These are phyloP conservation scores for Eupithecia dodoneata DNA, from an alignment of 2,888 invertebrate genomes.

Conservation along the genomic window DNA sequence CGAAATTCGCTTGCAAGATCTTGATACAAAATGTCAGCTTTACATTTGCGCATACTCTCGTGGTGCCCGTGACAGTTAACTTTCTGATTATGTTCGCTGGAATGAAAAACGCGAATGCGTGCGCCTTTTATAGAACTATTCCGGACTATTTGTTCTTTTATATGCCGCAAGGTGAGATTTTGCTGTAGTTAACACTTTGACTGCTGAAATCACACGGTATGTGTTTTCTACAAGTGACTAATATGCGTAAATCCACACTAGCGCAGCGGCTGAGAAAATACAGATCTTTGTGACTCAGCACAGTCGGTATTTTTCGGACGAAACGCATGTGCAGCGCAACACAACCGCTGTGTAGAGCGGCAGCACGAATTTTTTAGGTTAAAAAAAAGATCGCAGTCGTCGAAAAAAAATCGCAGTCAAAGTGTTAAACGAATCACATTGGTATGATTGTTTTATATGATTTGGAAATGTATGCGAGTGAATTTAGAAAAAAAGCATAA, in stretches of 20 bases:
- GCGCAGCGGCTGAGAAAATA: too few species aligned
- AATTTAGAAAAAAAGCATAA: background rate
- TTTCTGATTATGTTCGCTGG: constrained; percentile 88
- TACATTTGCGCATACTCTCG: constrained; percentile 91
- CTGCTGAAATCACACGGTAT: too few species aligned
- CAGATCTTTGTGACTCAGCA: too few species aligned
- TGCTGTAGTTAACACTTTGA: background rate
- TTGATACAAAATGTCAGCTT: constrained; percentile 95
- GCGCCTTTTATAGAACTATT: constrained; percentile 86
- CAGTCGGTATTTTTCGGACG: too few species aligned
- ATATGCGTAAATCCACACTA: too few species aligned
- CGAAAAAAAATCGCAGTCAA: too few species aligned
- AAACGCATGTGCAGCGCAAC: too few species aligned
- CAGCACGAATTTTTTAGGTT: too few species aligned
- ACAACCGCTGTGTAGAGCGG: too few species aligned
- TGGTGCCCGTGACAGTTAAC: constrained; percentile 89
- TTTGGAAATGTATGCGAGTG: background rate
- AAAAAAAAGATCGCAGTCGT: too few species aligned
- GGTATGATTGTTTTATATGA: background rate
- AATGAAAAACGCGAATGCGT: constrained; percentile 86
- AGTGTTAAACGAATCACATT: background rate
- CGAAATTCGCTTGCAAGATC: constrained; percentile 94
- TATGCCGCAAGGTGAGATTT: constrained; percentile 85
- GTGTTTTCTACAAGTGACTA: too few species aligned
- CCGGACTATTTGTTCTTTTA: constrained; percentile 95